Conservation (phyloP, 2,888 invertebrate species). For the Psylliodes chrysocephalus region DNA sequence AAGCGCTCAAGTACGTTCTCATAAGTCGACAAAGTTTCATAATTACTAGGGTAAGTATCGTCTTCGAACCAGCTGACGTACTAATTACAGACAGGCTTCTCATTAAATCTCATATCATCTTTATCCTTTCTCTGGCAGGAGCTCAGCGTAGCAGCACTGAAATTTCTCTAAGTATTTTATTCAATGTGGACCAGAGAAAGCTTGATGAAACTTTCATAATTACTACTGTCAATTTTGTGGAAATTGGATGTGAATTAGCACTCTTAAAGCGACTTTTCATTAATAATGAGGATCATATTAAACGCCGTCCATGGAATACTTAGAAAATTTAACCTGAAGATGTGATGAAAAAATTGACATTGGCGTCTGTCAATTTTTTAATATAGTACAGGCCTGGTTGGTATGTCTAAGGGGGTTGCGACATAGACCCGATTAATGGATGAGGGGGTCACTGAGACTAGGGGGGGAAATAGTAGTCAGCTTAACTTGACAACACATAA, state of each 20-base stretch:
- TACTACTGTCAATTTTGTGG: constrained; percentile 30
- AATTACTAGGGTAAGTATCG: constrained; percentile 43
- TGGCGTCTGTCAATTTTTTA: too few relatives aligned
- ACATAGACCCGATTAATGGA: too few relatives aligned
- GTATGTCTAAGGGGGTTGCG: too few relatives aligned
- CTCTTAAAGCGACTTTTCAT: constrained; percentile 12
- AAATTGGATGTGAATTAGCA: constrained; percentile 24
- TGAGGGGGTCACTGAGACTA: too few relatives aligned
- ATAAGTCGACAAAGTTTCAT: constrained; percentile 39
- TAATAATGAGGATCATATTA: constrained; percentile 16
- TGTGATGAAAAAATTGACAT: too few relatives aligned
- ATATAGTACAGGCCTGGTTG: too few relatives aligned
- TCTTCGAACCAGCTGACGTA: constrained; percentile 43
- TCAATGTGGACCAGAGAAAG: constrained; percentile 16
- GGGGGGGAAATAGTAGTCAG: too few relatives aligned
- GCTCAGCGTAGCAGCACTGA: constrained; percentile 8
- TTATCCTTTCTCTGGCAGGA: constrained; percentile 24
- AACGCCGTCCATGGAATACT: too few relatives aligned
- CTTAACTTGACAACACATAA: too few relatives aligned
- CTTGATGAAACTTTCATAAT: constrained; percentile 29
- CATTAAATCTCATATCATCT: constrained; percentile 41
- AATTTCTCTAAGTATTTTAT: constrained; percentile 26
- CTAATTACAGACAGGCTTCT: constrained; percentile 43
- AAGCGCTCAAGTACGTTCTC: constrained; percentile 22
- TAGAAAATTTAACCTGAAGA: too few relatives aligned